Conservation (phyloP, 2,888 invertebrate genomes). For the Beris chalybata region DNA sequence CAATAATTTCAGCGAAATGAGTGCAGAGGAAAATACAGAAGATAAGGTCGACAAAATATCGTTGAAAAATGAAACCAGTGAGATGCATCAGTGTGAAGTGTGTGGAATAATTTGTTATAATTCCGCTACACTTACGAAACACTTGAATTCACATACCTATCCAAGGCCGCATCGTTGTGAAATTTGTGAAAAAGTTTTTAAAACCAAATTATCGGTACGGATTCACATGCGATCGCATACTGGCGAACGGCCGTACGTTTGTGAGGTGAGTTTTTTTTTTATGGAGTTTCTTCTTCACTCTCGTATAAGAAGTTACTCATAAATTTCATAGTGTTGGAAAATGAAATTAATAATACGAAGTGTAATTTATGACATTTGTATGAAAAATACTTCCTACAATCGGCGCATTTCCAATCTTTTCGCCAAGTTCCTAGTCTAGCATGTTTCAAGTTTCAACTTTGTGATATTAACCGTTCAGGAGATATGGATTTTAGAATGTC, state of each 20-base stretch:
- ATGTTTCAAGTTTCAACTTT: too few species aligned
- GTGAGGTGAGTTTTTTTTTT: constrained; percentile 35
- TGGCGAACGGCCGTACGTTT: constrained; percentile 41
- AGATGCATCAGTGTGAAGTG: constrained; percentile 38
- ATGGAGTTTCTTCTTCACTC: too few species aligned
- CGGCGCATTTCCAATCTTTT: too few species aligned
- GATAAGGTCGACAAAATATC: background rate
- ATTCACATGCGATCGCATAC: constrained; percentile 41
- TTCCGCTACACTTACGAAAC: constrained; percentile 33
- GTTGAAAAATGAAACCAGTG: constrained; percentile 5
- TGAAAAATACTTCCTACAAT: too few species aligned
- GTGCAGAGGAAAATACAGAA: background rate
- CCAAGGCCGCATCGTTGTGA: constrained; percentile 35
- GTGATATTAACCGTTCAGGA: too few species aligned
- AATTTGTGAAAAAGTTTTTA: constrained; percentile 38
- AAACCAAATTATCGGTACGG: constrained; percentile 34
- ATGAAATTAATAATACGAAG: too few species aligned
- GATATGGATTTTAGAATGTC: too few species aligned
- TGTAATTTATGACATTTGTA: too few species aligned
- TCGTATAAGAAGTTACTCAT: too few species aligned
- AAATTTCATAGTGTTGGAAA: too few species aligned
- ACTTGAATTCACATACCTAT: constrained; percentile 35
- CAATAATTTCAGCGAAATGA: constrained; percentile 25
- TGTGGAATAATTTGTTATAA: constrained; percentile 39
- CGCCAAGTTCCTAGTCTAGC: too few species aligned